Conservation (phyloP, 2,888 invertebrate genomes). For the Syrphus vitripennis region DNA sequence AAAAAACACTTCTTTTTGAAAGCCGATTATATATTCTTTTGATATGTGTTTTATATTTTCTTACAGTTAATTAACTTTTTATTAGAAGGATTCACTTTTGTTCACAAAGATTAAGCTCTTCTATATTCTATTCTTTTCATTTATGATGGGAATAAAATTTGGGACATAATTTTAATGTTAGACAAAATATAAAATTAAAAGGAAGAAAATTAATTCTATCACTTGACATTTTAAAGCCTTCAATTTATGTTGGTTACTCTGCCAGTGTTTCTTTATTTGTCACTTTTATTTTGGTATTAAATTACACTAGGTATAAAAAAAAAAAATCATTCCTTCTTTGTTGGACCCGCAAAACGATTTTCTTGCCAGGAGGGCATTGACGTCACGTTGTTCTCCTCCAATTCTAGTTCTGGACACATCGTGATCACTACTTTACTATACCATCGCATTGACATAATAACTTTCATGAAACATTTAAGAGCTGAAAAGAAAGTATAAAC, state of each 20-base stretch:
- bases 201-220: conserved; percentile 41
- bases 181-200: conserved; percentile 71
- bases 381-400: conserved; percentile 24
- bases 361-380: not conserved
- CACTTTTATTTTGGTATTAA: conserved; percentile 7
- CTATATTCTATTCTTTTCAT: not conserved
- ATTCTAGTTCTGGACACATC: conserved; percentile 27
- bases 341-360: conserved; percentile 31
- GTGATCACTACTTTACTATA: conserved; percentile 5
- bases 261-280: not conserved
- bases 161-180: conserved; percentile 71
- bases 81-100: not conserved
- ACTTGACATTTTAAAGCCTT: conserved; percentile 50
- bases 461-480: conserved; percentile 15
- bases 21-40: not conserved
- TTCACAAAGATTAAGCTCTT: not conserved
- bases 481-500: conserved; percentile 38
- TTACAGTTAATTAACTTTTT: not conserved
- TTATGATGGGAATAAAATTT: conserved; percentile 33
- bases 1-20: not conserved
- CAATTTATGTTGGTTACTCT: conserved; percentile 6
- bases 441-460: conserved; percentile 6
- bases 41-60: conserved; percentile 32
- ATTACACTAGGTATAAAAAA: too few relatives aligned
- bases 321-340: conserved; percentile 26